A percentile compares a stretch with the other conserved stretches of the same genome.
These are phyloP conservation scores for Calliphora vomitoria DNA, from an alignment of 2,888 invertebrate genomes.

Conservation along the genomic window DNA sequence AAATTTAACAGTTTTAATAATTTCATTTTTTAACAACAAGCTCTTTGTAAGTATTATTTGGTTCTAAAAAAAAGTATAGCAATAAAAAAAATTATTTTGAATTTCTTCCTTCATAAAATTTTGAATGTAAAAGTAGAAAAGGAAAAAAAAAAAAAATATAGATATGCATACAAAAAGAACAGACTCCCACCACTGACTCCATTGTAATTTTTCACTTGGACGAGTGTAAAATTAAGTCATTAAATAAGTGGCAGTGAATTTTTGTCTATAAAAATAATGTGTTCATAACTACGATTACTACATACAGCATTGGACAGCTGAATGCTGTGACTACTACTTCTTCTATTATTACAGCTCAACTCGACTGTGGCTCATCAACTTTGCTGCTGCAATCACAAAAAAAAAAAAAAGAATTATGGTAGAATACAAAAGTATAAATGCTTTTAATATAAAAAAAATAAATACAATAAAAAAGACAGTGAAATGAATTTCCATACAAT, in stretches of 20 bases:
- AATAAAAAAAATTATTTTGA: slow-evolving; percentile 39
- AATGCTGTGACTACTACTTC: slow-evolving; percentile 28
- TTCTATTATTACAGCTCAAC: slow-evolving; percentile 28
- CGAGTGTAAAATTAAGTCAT: slow-evolving; percentile 84
- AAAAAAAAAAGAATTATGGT: not conserved
- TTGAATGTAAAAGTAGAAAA: slow-evolving; percentile 48
- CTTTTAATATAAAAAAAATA: slow-evolving; percentile 58
- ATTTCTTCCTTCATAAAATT: slow-evolving; percentile 37
- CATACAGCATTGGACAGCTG: slow-evolving; percentile 52
- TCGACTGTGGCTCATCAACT: slow-evolving; percentile 61
- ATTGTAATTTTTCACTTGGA: slow-evolving; percentile 85
- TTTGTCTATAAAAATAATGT: slow-evolving; percentile 74
- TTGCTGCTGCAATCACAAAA: slow-evolving; percentile 30
- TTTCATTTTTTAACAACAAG: not conserved
- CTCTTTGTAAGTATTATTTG: not conserved
- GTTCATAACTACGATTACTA: slow-evolving; percentile 66
- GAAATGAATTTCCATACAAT: slow-evolving; percentile 62
- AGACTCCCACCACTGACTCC: slow-evolving; percentile 68
- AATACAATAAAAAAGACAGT: slow-evolving; percentile 54
- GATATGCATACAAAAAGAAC: slow-evolving; percentile 54
- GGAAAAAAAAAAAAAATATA: slow-evolving; percentile 46
- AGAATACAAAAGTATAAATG: slow-evolving; percentile 53
- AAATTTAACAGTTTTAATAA: not conserved
- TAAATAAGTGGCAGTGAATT: slow-evolving; percentile 78
- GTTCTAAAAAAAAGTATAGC: not conserved